Evolutionary conservation across 2,888 invertebrate genomes (phyloP).

Genomic region (Enchytraeus crypticus): DNA sequence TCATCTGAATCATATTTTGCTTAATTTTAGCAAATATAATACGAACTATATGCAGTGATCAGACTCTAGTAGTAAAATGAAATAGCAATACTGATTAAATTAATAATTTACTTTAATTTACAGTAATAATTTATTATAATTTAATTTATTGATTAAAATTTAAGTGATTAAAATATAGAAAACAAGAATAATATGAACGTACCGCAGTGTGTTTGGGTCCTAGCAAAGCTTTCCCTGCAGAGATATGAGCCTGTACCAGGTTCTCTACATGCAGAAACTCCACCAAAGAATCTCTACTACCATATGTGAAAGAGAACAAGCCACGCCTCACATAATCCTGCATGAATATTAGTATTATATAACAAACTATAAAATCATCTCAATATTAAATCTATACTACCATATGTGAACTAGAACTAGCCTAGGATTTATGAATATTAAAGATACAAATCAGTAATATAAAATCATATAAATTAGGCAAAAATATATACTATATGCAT

Average conservation of each 20-base stretch:
- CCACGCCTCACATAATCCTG: constrained; percentile 38
- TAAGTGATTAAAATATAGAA: too few relatives aligned
- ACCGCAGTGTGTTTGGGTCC: constrained; percentile 8
- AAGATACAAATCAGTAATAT: not conserved
- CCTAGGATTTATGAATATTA: not conserved
- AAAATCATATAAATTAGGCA: not conserved
- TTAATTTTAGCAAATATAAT: too few relatives aligned
- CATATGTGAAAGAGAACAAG: constrained; percentile 35
- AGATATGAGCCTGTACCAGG: constrained; percentile 30
- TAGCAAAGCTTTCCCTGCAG: constrained; percentile 18
- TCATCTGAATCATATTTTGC: too few relatives aligned
- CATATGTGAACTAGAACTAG: not conserved
- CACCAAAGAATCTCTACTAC: constrained; percentile 32
- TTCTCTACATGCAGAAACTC: constrained; percentile 49
- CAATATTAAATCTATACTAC: not conserved
- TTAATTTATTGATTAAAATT: too few relatives aligned
- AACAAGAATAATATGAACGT: not conserved
- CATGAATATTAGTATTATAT: not conserved
- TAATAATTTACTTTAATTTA: too few relatives aligned
- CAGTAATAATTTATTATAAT: too few relatives aligned
- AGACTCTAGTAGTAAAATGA: too few relatives aligned
- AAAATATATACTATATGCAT: too few relatives aligned
- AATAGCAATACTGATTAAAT: too few relatives aligned
- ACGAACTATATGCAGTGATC: too few relatives aligned
- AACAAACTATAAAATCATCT: not conserved